These are phyloP conservation scores for Gnathonemus longibarbis DNA, from an alignment of 2,113 vertebrate species.

Conservation along the genomic window DNA sequence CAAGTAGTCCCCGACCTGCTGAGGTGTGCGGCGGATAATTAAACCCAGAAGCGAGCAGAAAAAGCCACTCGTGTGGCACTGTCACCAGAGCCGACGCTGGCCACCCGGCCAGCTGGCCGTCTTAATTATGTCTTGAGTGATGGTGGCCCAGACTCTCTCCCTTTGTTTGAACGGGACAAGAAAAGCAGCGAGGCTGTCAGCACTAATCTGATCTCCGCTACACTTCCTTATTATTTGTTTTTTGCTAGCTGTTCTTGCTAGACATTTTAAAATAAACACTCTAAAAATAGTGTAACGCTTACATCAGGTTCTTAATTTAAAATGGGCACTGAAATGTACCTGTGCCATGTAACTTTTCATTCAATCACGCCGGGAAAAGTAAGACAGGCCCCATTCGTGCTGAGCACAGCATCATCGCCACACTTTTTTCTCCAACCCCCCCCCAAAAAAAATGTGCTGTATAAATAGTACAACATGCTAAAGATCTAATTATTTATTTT, in stretches of 20 bases:
- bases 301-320: slow-evolving; percentile 21
- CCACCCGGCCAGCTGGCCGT: slow-evolving; percentile 14
- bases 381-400: background rate
- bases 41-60: slow-evolving; percentile 28
- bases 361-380: slow-evolving; percentile 10
- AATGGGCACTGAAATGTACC: slow-evolving; percentile 6
- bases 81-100: slow-evolving; percentile 20
- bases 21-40: slow-evolving; percentile 30
- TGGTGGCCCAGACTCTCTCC: slow-evolving; percentile 6
- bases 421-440: background rate
- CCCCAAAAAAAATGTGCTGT: background rate
- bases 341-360: background rate
- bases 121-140: slow-evolving; percentile 13
- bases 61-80: slow-evolving; percentile 14
- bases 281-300: slow-evolving; percentile 36
- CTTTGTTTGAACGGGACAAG: slow-evolving; percentile 26
- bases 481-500: background rate
- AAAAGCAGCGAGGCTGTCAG: slow-evolving; percentile 38
- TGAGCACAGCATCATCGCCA: background rate
- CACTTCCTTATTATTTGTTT: slow-evolving; percentile 34
- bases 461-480: background rate
- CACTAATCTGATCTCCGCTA: slow-evolving; percentile 32
- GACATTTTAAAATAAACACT: slow-evolving; percentile 26
- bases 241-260: slow-evolving; percentile 19
- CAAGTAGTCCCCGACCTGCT: background rate